Conservation (phyloP, 92 coral and sea anemone genomes). For the Phymanthus crucifer region DNA sequence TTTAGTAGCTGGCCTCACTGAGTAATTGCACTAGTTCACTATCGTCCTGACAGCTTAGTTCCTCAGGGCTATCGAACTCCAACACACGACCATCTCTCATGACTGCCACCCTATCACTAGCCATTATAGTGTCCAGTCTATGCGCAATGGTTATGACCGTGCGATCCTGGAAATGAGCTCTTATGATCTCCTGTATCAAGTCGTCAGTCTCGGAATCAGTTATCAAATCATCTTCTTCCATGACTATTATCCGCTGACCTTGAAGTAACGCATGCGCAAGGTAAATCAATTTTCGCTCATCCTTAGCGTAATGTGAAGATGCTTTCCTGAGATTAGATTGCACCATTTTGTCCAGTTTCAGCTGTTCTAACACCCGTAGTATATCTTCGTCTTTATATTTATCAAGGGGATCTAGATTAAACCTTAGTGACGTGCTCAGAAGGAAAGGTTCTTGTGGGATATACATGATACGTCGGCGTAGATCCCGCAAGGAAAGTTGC, state of each 20-base stretch:
- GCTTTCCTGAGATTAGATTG: background rate
- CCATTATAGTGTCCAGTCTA: slow-evolving; percentile 44
- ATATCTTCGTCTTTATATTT: slow-evolving; percentile 11
- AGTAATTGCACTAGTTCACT: slow-evolving; percentile 24
- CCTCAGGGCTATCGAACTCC: slow-evolving; percentile 32
- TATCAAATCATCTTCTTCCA: slow-evolving; percentile 24
- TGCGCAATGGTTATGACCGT: slow-evolving; percentile 47
- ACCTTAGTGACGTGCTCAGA: slow-evolving; percentile 28
- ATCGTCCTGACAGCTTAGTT: slow-evolving; percentile 24
- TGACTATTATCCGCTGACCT: slow-evolving; percentile 15
- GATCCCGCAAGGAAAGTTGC: slow-evolving; percentile 18
- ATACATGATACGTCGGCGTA: slow-evolving; percentile 9
- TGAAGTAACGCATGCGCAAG: slow-evolving; percentile 35
- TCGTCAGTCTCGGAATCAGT: slow-evolving; percentile 14
- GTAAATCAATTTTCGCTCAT: slow-evolving; percentile 16
- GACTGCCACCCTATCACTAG: slow-evolving; percentile 30
- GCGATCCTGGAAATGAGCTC: slow-evolving; percentile 34
- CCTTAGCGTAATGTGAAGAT: background rate
- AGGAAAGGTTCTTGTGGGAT: slow-evolving; percentile 36
- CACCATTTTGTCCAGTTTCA: slow-evolving; percentile 10
- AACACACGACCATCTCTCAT: slow-evolving; percentile 43
- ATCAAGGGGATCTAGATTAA: slow-evolving; percentile 27
- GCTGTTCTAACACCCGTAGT: slow-evolving; percentile 10
- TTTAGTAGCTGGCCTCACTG: slow-evolving; percentile 6
- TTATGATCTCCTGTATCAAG: slow-evolving; percentile 27